A percentile compares a stretch with the other conserved stretches of the same genome.
Conservation (phyloP, 2,888 invertebrate species). For the Eupithecia dodoneata region DNA sequence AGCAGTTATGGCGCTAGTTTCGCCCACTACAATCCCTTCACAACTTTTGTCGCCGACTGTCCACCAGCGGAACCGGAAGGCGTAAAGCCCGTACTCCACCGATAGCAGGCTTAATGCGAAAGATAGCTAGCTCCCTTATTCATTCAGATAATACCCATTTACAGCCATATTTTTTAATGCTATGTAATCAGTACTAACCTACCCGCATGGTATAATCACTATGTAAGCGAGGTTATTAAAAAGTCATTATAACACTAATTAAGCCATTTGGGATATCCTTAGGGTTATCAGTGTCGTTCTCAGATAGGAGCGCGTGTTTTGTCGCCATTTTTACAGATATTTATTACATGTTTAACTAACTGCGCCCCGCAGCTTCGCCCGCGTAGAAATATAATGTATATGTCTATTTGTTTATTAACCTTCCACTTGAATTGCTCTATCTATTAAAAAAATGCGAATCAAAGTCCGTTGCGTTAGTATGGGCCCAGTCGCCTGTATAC, state of each 20-base stretch:
- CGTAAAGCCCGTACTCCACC: slow-evolving; percentile 42
- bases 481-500: no score
- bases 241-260: slow-evolving; percentile 15
- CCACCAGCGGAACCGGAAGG: slow-evolving; percentile 44
- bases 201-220: background rate
- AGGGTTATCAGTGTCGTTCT: background rate
- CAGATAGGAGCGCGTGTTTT: background rate
- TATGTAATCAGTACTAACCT: slow-evolving; percentile 17
- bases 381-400: no score
- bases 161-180: slow-evolving; percentile 27
- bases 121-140: slow-evolving; percentile 35
- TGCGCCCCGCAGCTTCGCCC: no score
- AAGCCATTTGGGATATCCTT: slow-evolving; percentile 5
- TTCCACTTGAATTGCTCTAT: no score
- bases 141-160: slow-evolving; percentile 30
- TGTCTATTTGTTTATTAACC: no score
- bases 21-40: background rate
- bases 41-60: slow-evolving; percentile 30
- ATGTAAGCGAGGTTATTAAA: slow-evolving; percentile 24
- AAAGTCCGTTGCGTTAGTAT: no score
- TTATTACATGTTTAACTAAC: background rate
- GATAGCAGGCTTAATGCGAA: slow-evolving; percentile 41
- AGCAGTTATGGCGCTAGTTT: background rate
- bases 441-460: no score
- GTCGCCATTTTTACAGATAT: background rate